Evolutionary conservation across 2,888 invertebrate species (phyloP), one percentile per base, ranked within the genome.

Genomic region (Microchrysa polita): DNA sequence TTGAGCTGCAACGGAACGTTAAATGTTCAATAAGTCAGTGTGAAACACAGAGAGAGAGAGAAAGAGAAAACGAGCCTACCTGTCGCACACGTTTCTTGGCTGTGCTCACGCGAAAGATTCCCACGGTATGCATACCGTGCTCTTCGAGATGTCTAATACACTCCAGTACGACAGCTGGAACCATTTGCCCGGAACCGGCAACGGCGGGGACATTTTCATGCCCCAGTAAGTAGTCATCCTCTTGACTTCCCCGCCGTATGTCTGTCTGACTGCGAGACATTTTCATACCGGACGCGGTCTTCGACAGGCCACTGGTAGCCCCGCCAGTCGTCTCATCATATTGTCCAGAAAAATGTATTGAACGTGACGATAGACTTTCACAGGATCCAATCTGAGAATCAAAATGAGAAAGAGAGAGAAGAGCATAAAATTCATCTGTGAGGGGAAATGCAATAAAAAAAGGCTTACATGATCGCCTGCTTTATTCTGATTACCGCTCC

Each of bases 21-120:
- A 59, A 5, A 59, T n/a, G n/a, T n/a, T n/a, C n/a, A n/a, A n/a
- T n/a, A n/a, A n/a, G n/a, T n/a, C n/a, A n/a, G n/a, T n/a, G n/a
- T n/a, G n/a, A n/a, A n/a, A n/a, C n/a, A n/a, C n/a, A n/a, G n/a
- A n/a, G n/a, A n/a, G n/a, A n/a, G n/a, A n/a, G n/a, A n/a, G 18
- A 5, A 2, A 18, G 23, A 16, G n/a, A n/a, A n/a, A n/a, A n/a
- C n/a, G n/a, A n/a, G n/a, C 83, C 81, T 79, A 95, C 94, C 91
- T 96, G 95, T 84, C 96, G 88, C 55, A 96, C 94, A 82, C 96
- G 88, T 83, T 96, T 97, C 84, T 94, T 95, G 4, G 96, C 96
- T 44, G 95, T 92, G 77, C 96, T 95, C 60, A 97, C 95, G 78
- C 97, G 89, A 86, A 97, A 97, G 75, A 97, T 91, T 1, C 97